A percentile compares a stretch with the other conserved stretches of the same genome.
phyloP scores from a whole-genome alignment of 2,888 invertebrate species.

The Patella depressa region DNA sequence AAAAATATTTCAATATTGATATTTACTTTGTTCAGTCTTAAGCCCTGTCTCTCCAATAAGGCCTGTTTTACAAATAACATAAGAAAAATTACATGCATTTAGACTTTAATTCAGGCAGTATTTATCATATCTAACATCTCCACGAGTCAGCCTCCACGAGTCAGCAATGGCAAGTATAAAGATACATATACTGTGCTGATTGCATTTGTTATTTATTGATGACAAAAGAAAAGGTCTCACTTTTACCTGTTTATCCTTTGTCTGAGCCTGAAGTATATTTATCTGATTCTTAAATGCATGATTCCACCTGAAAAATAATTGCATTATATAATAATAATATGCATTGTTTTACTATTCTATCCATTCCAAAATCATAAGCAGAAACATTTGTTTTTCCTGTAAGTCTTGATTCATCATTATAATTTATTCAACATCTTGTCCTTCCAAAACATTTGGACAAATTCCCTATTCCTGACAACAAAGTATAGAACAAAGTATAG shows the following conservation, averaged over 20 bases:
- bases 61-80: not conserved
- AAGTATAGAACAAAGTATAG: no score
- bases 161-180: no score
- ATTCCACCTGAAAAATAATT: slow-evolving; percentile 77
- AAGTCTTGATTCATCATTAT: no score
- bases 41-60: not conserved
- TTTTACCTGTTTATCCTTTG: slow-evolving; percentile 83
- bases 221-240: no score
- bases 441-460: not conserved
- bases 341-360: not conserved
- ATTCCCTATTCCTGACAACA: no score
- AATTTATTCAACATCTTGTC: no score
- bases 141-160: no score
- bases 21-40: not conserved
- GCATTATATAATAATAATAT: not conserved
- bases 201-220: no score
- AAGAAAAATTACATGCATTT: not conserved
- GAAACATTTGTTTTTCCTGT: no score
- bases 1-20: slow-evolving; percentile 48
- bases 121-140: no score
- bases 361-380: no score
- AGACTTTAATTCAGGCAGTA: not conserved
- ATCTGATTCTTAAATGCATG: slow-evolving; percentile 90
- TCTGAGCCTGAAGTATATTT: slow-evolving; percentile 81
- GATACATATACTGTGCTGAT: no score